Conservation (phyloP, 2,888 invertebrate genomes). For the Portevinia maculata region DNA sequence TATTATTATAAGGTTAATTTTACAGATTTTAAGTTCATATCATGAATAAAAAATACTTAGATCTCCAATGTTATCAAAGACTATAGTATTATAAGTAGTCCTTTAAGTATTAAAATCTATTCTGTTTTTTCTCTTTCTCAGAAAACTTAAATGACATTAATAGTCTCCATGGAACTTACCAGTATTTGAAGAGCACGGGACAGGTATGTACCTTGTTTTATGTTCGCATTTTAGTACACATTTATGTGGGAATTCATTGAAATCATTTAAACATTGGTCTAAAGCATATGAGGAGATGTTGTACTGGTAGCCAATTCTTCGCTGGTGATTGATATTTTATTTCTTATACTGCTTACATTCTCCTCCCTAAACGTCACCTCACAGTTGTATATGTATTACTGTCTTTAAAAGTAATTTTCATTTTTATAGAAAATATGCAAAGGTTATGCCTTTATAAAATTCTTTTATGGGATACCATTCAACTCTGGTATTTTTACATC, state of each 20-base stretch:
- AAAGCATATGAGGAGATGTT: constrained; percentile 77
- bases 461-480: constrained; percentile 24
- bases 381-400: too few relatives aligned
- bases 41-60: too few relatives aligned
- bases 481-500: constrained; percentile 11
- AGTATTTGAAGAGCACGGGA: constrained; percentile 86
- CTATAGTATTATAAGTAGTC: too few relatives aligned
- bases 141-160: constrained; percentile 79
- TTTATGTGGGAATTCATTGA: constrained; percentile 66
- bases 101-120: background rate
- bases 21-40: too few relatives aligned
- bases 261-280: constrained; percentile 65
- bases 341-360: constrained; percentile 55
- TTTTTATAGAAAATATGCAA: background rate
- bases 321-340: constrained; percentile 81
- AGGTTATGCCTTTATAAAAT: background rate
- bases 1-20: too few relatives aligned
- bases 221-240: constrained; percentile 71
- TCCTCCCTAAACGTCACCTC: constrained; percentile 26
- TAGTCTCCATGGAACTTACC: constrained; percentile 82
- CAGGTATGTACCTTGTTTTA: constrained; percentile 83
- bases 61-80: too few relatives aligned
- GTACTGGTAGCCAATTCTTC: constrained; percentile 76
- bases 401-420: constrained; percentile 25
- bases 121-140: constrained; percentile 73